phyloP scores from a whole-genome alignment of 2,113 vertebrate genomes.

The Aix galericulata region DNA sequence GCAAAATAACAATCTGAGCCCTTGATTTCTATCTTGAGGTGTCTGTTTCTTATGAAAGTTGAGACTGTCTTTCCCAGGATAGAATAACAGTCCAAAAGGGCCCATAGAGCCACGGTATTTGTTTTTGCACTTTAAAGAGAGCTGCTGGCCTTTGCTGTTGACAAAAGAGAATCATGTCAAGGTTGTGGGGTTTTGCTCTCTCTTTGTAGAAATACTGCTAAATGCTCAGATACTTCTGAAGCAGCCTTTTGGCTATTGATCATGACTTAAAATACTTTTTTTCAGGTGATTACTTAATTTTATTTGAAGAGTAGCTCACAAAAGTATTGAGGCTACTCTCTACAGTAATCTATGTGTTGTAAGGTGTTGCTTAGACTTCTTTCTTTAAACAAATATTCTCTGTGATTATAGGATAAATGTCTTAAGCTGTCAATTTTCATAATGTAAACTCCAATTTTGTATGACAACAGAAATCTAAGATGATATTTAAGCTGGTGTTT shows the following conservation, averaged over 20 bases:
- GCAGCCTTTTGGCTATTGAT: background rate
- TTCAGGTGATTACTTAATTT: background rate
- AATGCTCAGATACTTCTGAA: background rate
- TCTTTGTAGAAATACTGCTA: background rate
- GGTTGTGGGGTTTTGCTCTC: background rate
- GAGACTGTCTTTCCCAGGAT: background rate
- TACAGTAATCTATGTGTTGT: background rate
- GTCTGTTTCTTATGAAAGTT: background rate
- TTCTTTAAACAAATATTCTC: background rate
- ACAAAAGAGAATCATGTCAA: background rate
- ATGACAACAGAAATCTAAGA: background rate
- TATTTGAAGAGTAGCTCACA: background rate
- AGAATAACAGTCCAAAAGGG: background rate
- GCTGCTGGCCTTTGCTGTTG: background rate
- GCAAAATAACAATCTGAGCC: background rate
- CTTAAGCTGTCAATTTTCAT: background rate
- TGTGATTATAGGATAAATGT: background rate
- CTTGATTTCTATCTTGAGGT: background rate
- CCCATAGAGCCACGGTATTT: background rate
- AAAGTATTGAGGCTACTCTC: background rate
- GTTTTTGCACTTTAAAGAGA: background rate
- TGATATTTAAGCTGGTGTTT: background rate
- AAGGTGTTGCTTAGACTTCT: background rate
- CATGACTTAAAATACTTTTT: background rate
- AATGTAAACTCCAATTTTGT: background rate